Conservation (phyloP, 2,888 invertebrate genomes). For the Temnothorax unifasciatus region DNA sequence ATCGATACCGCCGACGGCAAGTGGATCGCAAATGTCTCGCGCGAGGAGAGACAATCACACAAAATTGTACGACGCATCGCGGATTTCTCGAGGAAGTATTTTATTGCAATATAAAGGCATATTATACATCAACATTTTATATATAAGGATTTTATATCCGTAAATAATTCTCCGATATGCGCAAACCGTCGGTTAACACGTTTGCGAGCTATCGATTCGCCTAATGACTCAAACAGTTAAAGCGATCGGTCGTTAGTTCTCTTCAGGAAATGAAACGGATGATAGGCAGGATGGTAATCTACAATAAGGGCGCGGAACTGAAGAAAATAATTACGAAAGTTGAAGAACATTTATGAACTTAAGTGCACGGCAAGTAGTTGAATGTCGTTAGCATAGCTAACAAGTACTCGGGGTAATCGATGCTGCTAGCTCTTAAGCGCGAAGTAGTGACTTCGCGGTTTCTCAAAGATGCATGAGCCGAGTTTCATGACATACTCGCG, state of each 20-base stretch:
- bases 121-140: background rate
- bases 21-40: constrained; percentile 37
- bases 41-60: constrained; percentile 19
- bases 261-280: background rate
- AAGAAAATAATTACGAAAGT: constrained; percentile 23
- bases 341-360: constrained; percentile 27
- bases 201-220: background rate
- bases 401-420: constrained; percentile 32
- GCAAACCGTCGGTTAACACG: background rate
- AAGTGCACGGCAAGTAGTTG: background rate
- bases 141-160: background rate
- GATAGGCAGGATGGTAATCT: background rate
- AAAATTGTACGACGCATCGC: constrained; percentile 35
- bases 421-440: constrained; percentile 37
- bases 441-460: constrained; percentile 42
- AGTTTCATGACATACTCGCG: constrained; percentile 50
- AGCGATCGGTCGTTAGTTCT: background rate
- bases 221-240: background rate
- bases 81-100: constrained; percentile 22
- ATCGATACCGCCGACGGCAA: constrained; percentile 32
- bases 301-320: background rate
- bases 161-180: background rate
- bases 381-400: constrained; percentile 44
- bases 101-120: background rate
- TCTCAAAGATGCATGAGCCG: constrained; percentile 53